These are phyloP conservation scores for Mormyrops boulengeri DNA, from an alignment of 2,797 vertebrate genomes.

Conservation along the genomic window DNA sequence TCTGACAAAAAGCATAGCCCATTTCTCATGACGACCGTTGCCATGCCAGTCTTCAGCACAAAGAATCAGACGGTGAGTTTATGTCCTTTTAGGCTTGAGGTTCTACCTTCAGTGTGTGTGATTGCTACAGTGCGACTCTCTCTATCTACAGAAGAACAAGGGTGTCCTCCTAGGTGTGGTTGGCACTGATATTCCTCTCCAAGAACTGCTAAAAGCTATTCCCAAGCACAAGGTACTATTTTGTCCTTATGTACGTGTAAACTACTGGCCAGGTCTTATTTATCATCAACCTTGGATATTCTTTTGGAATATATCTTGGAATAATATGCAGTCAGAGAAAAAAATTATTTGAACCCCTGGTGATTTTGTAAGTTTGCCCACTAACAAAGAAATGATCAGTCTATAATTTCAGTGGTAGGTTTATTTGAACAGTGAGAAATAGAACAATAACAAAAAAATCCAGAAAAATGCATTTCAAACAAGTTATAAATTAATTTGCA, in stretches of 20 bases:
- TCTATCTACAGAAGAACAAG: conserved; percentile 79
- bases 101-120: not conserved
- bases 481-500: too few species aligned
- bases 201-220: conserved; percentile 93
- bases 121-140: conserved; percentile 26
- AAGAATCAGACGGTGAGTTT: conserved; percentile 92
- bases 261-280: conserved; percentile 13
- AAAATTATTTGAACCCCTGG: too few species aligned
- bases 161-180: conserved; percentile 95
- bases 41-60: conserved; percentile 98
- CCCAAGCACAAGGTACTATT: conserved; percentile 90
- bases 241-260: not conserved
- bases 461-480: too few species aligned
- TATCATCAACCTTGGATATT: not conserved
- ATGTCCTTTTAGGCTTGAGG: not conserved
- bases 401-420: too few species aligned
- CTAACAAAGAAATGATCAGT: too few species aligned
- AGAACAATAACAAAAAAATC: too few species aligned
- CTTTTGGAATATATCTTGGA: not conserved
- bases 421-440: too few species aligned
- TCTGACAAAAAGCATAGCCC: conserved; percentile 74
- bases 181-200: conserved; percentile 95
- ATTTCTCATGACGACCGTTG: conserved; percentile 89
- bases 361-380: too few species aligned
- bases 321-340: not conserved